Percentiles rank a stretch among this genome's conserved stretches.
Conservation (phyloP, 2,797 vertebrate genomes). For the Paguma larvata region DNA sequence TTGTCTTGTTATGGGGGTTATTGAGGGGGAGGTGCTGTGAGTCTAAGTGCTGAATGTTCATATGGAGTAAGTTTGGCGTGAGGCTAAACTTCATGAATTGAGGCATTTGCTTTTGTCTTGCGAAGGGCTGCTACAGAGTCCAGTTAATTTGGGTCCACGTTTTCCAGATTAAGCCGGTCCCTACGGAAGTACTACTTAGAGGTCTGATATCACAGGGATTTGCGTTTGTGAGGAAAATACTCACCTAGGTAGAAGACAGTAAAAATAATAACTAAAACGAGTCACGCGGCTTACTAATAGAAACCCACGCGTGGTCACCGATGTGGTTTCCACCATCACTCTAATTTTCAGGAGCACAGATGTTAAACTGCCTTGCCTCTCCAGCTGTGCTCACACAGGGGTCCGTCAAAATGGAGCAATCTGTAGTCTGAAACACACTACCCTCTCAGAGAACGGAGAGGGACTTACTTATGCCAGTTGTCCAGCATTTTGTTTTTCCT, state of each 20-base stretch:
- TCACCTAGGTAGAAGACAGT: constrained; percentile 21
- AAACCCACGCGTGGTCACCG: constrained; percentile 61
- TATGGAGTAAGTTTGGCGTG: background rate
- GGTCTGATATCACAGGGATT: background rate
- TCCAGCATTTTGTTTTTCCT: constrained; percentile 56
- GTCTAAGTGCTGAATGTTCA: background rate
- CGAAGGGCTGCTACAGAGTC: background rate
- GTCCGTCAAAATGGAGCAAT: constrained; percentile 59
- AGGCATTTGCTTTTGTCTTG: background rate
- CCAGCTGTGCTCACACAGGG: constrained; percentile 74
- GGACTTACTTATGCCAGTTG: constrained; percentile 48
- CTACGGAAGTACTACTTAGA: background rate
- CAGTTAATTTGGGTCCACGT: background rate
- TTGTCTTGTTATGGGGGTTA: background rate
- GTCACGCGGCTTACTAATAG: constrained; percentile 63
- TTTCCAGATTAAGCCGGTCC: background rate
- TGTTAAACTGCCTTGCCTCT: constrained; percentile 75
- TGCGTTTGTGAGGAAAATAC: constrained; percentile 49
- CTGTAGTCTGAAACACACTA: constrained; percentile 50
- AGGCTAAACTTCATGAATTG: background rate
- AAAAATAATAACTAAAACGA: constrained; percentile 48
- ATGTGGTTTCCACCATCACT: constrained; percentile 61
- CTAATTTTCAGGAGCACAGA: constrained; percentile 72
- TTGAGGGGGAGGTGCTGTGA: background rate
- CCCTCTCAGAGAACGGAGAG: constrained; percentile 53